phyloP scores from a whole-genome alignment of 2,888 invertebrate genomes.

The Metallyticus violacea region DNA sequence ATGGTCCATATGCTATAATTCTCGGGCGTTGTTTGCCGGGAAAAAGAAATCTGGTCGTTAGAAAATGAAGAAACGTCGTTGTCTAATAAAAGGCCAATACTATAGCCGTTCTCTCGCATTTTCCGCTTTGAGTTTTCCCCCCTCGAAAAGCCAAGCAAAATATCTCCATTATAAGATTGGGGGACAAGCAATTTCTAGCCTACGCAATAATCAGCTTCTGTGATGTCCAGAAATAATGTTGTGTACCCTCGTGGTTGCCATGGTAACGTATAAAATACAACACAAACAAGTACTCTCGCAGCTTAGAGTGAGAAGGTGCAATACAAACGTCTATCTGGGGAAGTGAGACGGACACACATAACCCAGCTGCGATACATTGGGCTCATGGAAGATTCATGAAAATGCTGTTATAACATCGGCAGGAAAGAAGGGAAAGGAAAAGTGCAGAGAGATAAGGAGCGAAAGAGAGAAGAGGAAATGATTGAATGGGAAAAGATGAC shows the following conservation, averaged over 20 bases:
- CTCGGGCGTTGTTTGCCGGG: too few relatives aligned
- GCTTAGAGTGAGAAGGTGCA: not conserved
- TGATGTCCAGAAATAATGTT: not conserved
- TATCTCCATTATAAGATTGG: not conserved
- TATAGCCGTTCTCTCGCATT: not conserved
- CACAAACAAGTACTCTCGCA: not conserved
- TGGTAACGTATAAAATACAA: not conserved
- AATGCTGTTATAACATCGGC: not conserved
- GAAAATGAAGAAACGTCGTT: too few relatives aligned
- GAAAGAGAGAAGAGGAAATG: not conserved
- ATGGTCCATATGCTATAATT: too few relatives aligned
- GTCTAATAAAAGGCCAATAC: too few relatives aligned
- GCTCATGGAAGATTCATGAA: constrained; percentile 16
- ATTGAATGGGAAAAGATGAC: constrained; percentile 11
- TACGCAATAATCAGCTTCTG: not conserved
- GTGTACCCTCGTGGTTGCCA: not conserved
- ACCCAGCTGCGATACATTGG: not conserved
- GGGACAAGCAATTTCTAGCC: not conserved
- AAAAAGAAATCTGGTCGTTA: too few relatives aligned
- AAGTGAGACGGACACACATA: not conserved
- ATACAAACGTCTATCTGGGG: not conserved
- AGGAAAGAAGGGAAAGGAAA: not conserved
- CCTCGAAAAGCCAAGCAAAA: not conserved
- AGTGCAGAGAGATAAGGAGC: not conserved
- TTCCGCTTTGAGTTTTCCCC: not conserved